Conservation (phyloP, 2,113 vertebrate genomes). For the Bolborhynchus lineola region DNA sequence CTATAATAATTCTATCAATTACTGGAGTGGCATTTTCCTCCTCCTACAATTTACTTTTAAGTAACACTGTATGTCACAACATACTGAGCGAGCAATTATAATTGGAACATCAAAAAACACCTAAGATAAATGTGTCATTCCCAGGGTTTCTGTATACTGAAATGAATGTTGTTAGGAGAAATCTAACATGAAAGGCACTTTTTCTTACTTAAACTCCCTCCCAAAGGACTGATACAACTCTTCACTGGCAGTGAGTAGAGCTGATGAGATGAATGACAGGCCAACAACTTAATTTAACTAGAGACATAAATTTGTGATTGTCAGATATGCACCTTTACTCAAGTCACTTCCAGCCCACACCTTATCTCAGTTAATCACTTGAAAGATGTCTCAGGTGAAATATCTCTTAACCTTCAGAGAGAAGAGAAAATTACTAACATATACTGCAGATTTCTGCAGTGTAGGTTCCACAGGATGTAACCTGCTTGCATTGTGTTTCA, state of each 20-base stretch:
- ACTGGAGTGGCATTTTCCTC: neutral
- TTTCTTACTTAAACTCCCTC: neutral
- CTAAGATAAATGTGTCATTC: neutral
- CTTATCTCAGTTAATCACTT: neutral
- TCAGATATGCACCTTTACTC: neutral
- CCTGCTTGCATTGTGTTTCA: neutral
- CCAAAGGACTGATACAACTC: neutral
- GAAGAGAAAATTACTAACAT: neutral
- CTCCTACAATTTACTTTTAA: neutral
- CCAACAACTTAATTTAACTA: conserved; percentile 14
- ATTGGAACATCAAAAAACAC: neutral
- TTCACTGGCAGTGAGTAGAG: neutral
- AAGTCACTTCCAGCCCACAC: neutral
- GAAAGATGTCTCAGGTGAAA: conserved; percentile 15
- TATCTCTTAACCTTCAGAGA: neutral
- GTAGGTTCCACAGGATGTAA: neutral
- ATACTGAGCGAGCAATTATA: neutral
- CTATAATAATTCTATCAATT: neutral
- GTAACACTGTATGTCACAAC: neutral
- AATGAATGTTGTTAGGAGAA: neutral
- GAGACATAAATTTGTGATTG: conserved; percentile 1
- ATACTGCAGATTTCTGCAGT: neutral
- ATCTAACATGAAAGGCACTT: neutral
- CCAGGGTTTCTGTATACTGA: neutral
- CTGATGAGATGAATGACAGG: conserved; percentile 12